Percentiles rank a stretch among this genome's conserved stretches.
Conservation (phyloP, 2,888 invertebrate species). For the Hanleya hanleyi region DNA sequence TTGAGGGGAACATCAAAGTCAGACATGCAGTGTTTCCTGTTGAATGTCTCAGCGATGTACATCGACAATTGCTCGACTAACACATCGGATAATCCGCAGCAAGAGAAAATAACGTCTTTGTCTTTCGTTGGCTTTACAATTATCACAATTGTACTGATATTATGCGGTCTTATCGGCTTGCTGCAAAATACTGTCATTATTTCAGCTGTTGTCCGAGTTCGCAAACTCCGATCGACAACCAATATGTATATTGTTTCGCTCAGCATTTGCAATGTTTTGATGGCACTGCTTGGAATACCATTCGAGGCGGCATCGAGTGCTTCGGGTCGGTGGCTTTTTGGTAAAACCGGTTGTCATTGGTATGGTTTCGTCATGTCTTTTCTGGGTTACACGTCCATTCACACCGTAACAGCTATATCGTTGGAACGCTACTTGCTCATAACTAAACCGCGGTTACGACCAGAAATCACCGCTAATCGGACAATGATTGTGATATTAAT, state of each 20-base stretch:
- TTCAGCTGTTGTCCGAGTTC: not conserved
- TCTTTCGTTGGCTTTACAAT: too few species aligned
- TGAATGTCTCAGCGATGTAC: too few species aligned
- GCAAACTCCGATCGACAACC: not conserved
- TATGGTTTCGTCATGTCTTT: slow-evolving; percentile 61
- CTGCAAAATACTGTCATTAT: not conserved
- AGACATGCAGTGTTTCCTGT: too few species aligned
- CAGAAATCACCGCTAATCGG: slow-evolving; percentile 46
- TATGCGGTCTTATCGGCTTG: not conserved
- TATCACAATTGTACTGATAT: not conserved
- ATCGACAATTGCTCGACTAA: too few species aligned
- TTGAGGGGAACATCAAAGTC: too few species aligned
- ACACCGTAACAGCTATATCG: slow-evolving; percentile 57
- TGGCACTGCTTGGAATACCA: not conserved
- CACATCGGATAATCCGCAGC: too few species aligned
- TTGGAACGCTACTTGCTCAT: slow-evolving; percentile 62
- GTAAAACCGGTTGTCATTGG: slow-evolving; percentile 44
- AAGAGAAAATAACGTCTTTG: too few species aligned
- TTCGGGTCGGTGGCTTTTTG: slow-evolving; percentile 42
- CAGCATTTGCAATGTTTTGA: not conserved
- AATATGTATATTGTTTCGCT: not conserved
- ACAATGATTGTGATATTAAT: slow-evolving; percentile 35
- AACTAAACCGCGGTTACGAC: slow-evolving; percentile 47
- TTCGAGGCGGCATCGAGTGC: slow-evolving; percentile 37
- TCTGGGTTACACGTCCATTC: slow-evolving; percentile 54